Evolutionary conservation across 2,888 invertebrate species (phyloP).

Genomic region (Drosophila mayaguana): DNA sequence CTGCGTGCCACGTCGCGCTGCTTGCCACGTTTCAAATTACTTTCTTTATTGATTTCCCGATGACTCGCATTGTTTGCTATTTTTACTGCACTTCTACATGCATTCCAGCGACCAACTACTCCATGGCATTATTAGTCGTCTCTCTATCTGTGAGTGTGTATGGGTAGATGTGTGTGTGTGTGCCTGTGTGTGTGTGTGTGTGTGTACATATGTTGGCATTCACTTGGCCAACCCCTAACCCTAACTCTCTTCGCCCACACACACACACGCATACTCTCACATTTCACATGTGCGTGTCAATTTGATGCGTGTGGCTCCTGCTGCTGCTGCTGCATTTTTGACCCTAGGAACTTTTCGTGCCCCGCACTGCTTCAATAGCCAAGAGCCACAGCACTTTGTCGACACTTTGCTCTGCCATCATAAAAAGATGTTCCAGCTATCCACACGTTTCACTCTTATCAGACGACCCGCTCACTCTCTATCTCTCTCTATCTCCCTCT

Average conservation of each 20-base stretch:
- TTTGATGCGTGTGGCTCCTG: conserved; percentile 47
- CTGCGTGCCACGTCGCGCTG: conserved; percentile 16
- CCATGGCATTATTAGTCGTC: conserved; percentile 38
- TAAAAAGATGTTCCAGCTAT: conserved; percentile 40
- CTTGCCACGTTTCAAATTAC: conserved; percentile 78
- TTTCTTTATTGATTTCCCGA: conserved; percentile 78
- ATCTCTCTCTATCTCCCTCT: not conserved
- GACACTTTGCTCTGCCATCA: conserved; percentile 56
- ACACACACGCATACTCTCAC: conserved; percentile 9
- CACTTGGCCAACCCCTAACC: conserved; percentile 38
- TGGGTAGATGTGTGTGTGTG: not conserved
- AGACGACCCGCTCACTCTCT: not conserved
- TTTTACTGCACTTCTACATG: conserved; percentile 75
- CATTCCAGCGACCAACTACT: conserved; percentile 53
- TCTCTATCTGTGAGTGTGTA: not conserved
- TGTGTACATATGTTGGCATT: conserved; percentile 29
- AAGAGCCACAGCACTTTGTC: conserved; percentile 62
- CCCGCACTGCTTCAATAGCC: conserved; percentile 14
- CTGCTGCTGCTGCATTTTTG: conserved; percentile 46
- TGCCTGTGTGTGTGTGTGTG: not conserved
- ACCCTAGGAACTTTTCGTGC: conserved; percentile 34
- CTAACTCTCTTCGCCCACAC: conserved; percentile 9
- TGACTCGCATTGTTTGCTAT: conserved; percentile 76
- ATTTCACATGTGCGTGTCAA: conserved; percentile 60
- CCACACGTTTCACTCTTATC: conserved; percentile 24